Evolutionary conservation across 2,113 vertebrate species (phyloP), one percentile per base, ranked within the genome.

Genomic region (Phalacrocorax aristotelis): DNA sequence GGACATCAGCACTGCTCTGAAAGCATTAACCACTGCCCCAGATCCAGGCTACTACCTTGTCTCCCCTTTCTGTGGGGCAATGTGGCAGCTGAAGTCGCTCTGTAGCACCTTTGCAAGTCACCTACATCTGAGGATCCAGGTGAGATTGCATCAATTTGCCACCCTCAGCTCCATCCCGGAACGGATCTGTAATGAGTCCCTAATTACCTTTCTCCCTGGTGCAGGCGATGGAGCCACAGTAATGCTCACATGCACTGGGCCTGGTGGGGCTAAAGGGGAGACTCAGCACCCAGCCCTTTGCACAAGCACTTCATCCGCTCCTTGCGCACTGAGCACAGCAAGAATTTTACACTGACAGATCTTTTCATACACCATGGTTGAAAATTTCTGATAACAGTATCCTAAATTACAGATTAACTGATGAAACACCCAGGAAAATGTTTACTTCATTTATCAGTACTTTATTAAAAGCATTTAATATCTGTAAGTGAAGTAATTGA

Each of bases 181-280:
- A 16, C 30, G 36, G 38, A 52, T 54, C n/a, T 8, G 2, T 44
- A 13, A n/a, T 5, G 48, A n/a, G 38, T 36, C 62, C 48, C 55
- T 36, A 32, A 32, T n/a, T 15, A n/a, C 42, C 8, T 10, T 5
- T 19, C 9, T 15, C 18, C 42, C 51, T 11, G n/a, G 27, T 17
- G 76, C 51, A n/a, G 51, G 29, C 1, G 6, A n/a, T 5, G 69
- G 42, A 75, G 60, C 44, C 78, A 3, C 27, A 9, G 38, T 14
- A 11, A 29, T 4, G 29, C 23, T n/a, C 42, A 14, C 42, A 20
- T 0, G 0, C 8, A 0, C 52, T 10, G 22, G 34, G 42, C 30
- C 2, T 7, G 16, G 20, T 0, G 1, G 58, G 51, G 36, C 51
- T 29, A 22, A 49, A 44, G 19, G 68, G 57, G 48, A 30, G 22